Percentiles rank a stretch among this genome's conserved stretches.
phyloP scores from a whole-genome alignment of 1,140 invertebrate genomes.

The Acromyrmex charruanus region DNA sequence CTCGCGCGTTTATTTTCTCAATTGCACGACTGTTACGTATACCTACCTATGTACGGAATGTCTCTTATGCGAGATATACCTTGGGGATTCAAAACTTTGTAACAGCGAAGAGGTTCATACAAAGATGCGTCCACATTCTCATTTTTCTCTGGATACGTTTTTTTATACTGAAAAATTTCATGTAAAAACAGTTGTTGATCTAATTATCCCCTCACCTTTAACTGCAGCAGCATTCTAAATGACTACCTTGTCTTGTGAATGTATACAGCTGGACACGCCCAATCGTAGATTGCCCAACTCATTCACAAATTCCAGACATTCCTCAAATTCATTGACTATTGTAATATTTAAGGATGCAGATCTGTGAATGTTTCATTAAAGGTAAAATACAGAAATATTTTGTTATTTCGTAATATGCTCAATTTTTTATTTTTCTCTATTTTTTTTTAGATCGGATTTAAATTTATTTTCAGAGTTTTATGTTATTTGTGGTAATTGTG shows the following conservation, averaged over 20 bases:
- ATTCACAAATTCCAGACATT: conserved; percentile 20
- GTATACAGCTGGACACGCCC: conserved; percentile 2
- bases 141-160: not conserved
- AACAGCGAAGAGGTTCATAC: not conserved
- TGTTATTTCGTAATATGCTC: not conserved
- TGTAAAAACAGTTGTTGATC: conserved; percentile 3
- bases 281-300: conserved; percentile 28
- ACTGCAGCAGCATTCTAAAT: not conserved
- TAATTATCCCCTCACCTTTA: conserved; percentile 31
- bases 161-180: not conserved
- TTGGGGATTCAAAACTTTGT: not conserved
- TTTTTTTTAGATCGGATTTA: not conserved
- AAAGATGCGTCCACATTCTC: not conserved
- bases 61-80: not conserved
- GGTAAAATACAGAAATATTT: not conserved
- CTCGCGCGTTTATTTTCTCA: not conserved
- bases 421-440: not conserved
- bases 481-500: not conserved
- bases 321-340: conserved; percentile 1
- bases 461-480: not conserved
- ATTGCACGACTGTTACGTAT: conserved; percentile 29
- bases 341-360: not conserved
- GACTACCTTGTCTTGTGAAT: conserved; percentile 33
- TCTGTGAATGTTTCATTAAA: not conserved
- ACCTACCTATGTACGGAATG: not conserved